Conservation (phyloP, 2,797 vertebrate species). For the Pelochelys cantorii region DNA sequence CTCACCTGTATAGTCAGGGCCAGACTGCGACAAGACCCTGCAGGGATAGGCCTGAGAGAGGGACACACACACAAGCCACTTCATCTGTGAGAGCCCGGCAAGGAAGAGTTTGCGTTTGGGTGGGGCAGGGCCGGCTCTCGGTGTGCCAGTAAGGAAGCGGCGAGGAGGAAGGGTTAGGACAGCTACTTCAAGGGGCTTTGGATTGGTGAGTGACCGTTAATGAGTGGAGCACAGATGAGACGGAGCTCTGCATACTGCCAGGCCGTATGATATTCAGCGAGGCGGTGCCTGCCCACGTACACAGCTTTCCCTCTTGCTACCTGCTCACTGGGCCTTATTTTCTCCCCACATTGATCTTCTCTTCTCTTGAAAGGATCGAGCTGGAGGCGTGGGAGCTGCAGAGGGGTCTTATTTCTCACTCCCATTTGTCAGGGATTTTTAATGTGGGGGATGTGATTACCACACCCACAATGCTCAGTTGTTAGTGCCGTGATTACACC, state of each 20-base stretch:
- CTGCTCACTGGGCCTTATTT: slow-evolving; percentile 1
- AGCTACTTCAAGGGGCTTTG: fast-evolving
- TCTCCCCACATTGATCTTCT: slow-evolving; percentile 10
- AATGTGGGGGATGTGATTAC: slow-evolving; percentile 44
- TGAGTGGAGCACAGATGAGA: slow-evolving; percentile 1
- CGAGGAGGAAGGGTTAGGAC: background rate
- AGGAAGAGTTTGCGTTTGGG: background rate
- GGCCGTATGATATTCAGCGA: background rate
- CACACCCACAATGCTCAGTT: slow-evolving; percentile 12
- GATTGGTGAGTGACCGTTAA: background rate
- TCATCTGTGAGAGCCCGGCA: too few species aligned
- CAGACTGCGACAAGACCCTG: background rate
- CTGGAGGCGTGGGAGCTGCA: background rate
- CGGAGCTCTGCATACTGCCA: background rate
- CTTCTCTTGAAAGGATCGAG: slow-evolving; percentile 40
- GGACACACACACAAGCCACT: background rate
- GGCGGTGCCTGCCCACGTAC: slow-evolving; percentile 40
- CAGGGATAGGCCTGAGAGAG: background rate
- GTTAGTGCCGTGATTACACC: too few species aligned
- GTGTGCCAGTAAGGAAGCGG: too few species aligned
- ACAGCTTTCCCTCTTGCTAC: slow-evolving; percentile 41
- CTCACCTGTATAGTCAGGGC: background rate
- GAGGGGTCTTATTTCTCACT: background rate
- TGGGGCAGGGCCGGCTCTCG: background rate
- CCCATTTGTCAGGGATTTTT: slow-evolving; percentile 37